These are phyloP conservation scores for Holothuria leucospilota DNA, from an alignment of 53 echinoderm and acorn worm species.

Conservation along the genomic window DNA sequence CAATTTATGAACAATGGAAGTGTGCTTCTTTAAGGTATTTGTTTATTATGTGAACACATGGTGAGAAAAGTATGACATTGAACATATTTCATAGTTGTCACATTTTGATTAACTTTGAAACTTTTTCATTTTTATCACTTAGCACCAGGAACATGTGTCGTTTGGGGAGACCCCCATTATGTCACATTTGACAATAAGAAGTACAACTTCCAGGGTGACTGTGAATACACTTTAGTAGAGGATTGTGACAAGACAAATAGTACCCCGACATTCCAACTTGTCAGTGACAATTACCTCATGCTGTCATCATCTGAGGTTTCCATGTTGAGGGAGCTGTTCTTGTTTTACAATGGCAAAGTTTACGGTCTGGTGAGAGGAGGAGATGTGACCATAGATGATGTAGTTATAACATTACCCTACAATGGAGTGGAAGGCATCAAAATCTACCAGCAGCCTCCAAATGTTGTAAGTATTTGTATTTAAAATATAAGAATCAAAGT, in stretches of 20 bases:
- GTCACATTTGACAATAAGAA: conserved; percentile 55
- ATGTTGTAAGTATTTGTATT: conserved; percentile 1
- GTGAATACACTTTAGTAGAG: conserved; percentile 24
- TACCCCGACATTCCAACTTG: conserved; percentile 8
- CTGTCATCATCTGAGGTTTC: not conserved
- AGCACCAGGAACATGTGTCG: conserved; percentile 47
- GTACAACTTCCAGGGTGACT: conserved; percentile 44
- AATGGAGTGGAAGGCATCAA: conserved; percentile 11
- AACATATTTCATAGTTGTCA: not conserved
- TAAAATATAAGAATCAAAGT: too few species aligned
- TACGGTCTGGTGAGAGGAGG: conserved; percentile 9
- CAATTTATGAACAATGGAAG: too few species aligned
- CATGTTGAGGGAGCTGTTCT: conserved; percentile 31
- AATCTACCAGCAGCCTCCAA: conserved; percentile 9
- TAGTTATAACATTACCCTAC: conserved; percentile 55
- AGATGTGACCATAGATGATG: conserved; percentile 13
- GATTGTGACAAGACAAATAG: not conserved
- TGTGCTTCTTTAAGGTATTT: too few species aligned
- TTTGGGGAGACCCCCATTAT: conserved; percentile 69
- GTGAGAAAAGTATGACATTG: too few species aligned
- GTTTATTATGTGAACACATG: too few species aligned
- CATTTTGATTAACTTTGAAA: not conserved
- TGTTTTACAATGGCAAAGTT: conserved; percentile 33
- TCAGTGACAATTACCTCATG: conserved; percentile 9
- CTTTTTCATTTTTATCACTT: not conserved